Conservation (phyloP, 2,888 invertebrate species). For the Cantharis flavilabris region DNA sequence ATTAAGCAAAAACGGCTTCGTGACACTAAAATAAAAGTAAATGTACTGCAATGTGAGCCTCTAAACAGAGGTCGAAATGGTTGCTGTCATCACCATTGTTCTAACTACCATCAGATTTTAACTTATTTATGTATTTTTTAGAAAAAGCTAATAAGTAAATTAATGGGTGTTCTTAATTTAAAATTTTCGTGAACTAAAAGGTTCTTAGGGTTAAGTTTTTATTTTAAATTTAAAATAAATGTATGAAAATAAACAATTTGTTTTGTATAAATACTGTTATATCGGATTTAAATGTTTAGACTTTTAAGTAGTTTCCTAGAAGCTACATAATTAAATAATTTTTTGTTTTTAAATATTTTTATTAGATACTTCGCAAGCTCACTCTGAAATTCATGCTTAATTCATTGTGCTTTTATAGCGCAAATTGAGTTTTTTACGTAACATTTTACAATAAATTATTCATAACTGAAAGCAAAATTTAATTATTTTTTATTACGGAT, state of each 20-base stretch:
- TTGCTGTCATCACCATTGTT: conserved; percentile 25
- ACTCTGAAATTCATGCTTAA: not conserved
- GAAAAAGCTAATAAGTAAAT: not conserved
- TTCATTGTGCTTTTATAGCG: not conserved
- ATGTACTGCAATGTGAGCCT: conserved; percentile 44
- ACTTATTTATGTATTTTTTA: not conserved
- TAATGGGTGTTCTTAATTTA: not conserved
- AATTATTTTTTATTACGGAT: not conserved
- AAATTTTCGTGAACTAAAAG: not conserved
- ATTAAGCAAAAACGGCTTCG: conserved; percentile 43
- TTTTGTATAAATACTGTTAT: not conserved
- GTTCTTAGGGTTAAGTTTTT: not conserved
- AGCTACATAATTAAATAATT: not conserved
- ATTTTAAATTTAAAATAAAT: not conserved
- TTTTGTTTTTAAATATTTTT: not conserved
- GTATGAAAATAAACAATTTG: not conserved
- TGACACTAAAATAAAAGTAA: conserved; percentile 48
- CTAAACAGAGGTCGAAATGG: conserved; percentile 39
- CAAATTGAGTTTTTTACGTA: not conserved
- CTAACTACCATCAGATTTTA: not conserved
- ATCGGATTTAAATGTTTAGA: not conserved
- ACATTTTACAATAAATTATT: not conserved
- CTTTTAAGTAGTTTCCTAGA: not conserved
- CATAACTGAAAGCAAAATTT: not conserved
- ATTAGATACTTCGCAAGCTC: not conserved